Evolutionary conservation across 2,888 invertebrate species (phyloP).

Genomic region (Seira sanloemensis): DNA sequence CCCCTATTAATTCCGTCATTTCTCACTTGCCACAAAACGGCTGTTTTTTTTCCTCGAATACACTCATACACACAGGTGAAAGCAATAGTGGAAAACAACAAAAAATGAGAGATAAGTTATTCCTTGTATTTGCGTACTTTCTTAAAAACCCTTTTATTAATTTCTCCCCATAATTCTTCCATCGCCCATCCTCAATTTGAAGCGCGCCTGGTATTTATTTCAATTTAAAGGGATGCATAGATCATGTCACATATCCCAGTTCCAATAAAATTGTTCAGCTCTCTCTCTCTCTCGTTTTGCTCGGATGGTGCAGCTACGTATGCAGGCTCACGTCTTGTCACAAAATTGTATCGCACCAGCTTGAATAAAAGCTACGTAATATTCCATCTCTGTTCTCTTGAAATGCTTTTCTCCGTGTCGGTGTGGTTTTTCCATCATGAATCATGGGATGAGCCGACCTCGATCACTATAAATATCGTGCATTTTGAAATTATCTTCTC

Average conservation of each 20-base stretch:
- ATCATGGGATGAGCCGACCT: constrained; percentile 50
- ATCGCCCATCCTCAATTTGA: not conserved
- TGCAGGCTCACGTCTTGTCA: not conserved
- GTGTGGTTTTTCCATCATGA: constrained; percentile 22
- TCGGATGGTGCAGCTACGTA: not conserved
- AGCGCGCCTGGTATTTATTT: not conserved
- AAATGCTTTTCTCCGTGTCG: not conserved
- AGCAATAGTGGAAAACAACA: not conserved
- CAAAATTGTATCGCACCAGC: not conserved
- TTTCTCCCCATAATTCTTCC: not conserved
- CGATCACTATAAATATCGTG: constrained; percentile 46
- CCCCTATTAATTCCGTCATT: not conserved
- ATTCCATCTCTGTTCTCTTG: not conserved
- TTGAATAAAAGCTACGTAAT: too few relatives aligned
- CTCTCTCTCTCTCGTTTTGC: too few relatives aligned
- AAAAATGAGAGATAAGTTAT: not conserved
- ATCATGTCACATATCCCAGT: not conserved
- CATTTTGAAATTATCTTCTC: constrained; percentile 43
- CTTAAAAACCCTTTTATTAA: not conserved
- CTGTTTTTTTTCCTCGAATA: not conserved
- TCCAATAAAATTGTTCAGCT: not conserved
- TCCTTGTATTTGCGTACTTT: not conserved
- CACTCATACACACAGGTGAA: too few relatives aligned
- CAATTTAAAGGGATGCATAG: not conserved
- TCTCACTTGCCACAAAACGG: not conserved